Evolutionary conservation across 2,888 invertebrate genomes (phyloP), one percentile per base, ranked within the genome.

Genomic region (Dasysyrphus albostriatus): DNA sequence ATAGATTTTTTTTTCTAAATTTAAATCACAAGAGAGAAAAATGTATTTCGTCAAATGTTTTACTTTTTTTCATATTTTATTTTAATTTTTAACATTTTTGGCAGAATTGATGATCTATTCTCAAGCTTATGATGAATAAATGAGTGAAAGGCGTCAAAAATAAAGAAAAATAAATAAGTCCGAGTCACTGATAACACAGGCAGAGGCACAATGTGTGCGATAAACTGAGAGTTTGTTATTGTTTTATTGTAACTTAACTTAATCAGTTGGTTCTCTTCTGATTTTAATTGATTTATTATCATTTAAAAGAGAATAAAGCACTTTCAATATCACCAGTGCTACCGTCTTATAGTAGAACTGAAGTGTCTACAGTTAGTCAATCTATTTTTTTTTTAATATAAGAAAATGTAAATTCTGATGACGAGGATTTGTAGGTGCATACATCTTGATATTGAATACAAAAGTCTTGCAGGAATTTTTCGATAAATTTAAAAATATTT

Each of bases 1-100:
- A 7, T 34, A 16, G 34, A 5, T 29, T n/a, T n/a, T 3, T 10
- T 61, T 69, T 56, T 76, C 76, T 76, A 84, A 84, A 76, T 56
- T 77, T 74, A 79, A 77, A 54, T 14, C 29, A 37, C 58, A 49
- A 49, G 19, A 39, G 19, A 32, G 49, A 51, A 7, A 42, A 12
- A 70, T 44, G 34, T 49, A 67, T 67, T 19, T 8, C 49, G 49
- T 49, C 49, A 49, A 67, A 44, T 34, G 5, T 34, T 42, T 19
- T 0, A 14, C 24, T 44, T 63, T n/a, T 32, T 6, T 44, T n/a
- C 8, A 9, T 37, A n/a, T n/a, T 44, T n/a, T 5, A 44, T 16
- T 47, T 34, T 19, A 34, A 10, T 9, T 16, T 47, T 32, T 7
- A 47, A 47, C 0, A 3, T 16, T 44, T 47, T 14, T 49, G 67